phyloP scores from a whole-genome alignment of 2,888 invertebrate genomes.

The Dinocampus coccinellae region DNA sequence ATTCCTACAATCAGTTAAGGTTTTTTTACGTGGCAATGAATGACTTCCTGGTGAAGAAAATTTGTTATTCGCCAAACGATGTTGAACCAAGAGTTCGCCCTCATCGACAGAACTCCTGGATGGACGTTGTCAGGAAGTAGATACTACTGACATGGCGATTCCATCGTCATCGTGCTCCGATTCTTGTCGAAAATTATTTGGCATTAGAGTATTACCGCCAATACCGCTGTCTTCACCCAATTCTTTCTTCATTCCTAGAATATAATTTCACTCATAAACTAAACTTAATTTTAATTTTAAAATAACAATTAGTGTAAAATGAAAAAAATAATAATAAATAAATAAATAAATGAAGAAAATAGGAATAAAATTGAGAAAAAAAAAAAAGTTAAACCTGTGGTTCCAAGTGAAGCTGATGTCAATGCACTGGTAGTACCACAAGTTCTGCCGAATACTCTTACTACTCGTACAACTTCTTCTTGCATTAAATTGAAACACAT shows the following conservation, averaged over 20 bases:
- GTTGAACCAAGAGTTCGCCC: slow-evolving; percentile 66
- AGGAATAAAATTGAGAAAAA: neutral
- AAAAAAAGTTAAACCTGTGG: slow-evolving; percentile 20
- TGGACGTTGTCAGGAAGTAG: slow-evolving; percentile 72
- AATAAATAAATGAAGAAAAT: neutral
- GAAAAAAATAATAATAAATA: neutral
- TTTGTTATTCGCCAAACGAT: slow-evolving; percentile 43
- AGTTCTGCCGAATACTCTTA: slow-evolving; percentile 71
- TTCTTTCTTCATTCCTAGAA: slow-evolving; percentile 43
- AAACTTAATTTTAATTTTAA: neutral
- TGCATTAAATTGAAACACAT: slow-evolving; percentile 90
- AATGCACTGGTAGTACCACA: slow-evolving; percentile 64
- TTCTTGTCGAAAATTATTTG: slow-evolving; percentile 50
- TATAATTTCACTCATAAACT: neutral
- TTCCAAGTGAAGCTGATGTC: slow-evolving; percentile 32
- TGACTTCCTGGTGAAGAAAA: slow-evolving; percentile 70
- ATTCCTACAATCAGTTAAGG: slow-evolving; percentile 54
- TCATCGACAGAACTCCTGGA: slow-evolving; percentile 70
- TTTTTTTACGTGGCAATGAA: slow-evolving; percentile 71
- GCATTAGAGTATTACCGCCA: slow-evolving; percentile 34
- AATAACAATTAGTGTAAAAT: neutral
- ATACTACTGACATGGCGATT: slow-evolving; percentile 69
- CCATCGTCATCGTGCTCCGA: slow-evolving; percentile 69
- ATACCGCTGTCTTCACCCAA: slow-evolving; percentile 51
- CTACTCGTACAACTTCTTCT: slow-evolving; percentile 77